phyloP scores from a whole-genome alignment of 2,797 vertebrate species.

The Sphaeramia orbicularis region DNA sequence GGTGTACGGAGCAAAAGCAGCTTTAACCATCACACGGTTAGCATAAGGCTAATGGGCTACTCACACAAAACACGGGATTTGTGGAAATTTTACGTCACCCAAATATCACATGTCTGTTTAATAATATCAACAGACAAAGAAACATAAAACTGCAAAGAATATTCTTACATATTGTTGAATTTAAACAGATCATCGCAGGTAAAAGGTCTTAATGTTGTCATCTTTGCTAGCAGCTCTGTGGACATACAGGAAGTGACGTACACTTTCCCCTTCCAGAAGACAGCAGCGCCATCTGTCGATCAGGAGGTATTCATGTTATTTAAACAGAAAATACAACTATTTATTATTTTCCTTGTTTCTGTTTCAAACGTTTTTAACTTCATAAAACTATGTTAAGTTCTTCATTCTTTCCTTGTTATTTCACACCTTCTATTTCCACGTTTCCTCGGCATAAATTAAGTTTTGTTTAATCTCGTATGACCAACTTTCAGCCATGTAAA shows the following conservation, averaged over 20 bases:
- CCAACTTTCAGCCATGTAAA: no score
- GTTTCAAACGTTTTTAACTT: no score
- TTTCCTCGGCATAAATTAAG: no score
- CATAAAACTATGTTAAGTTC: no score
- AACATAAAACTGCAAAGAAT: fast-evolving
- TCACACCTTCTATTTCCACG: no score
- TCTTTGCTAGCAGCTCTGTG: constrained; percentile 51
- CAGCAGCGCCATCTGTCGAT: neutral
- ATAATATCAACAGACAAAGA: fast-evolving
- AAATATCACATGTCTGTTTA: fast-evolving
- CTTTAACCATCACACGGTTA: neutral
- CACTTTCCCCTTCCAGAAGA: constrained; percentile 35
- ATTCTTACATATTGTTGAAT: constrained; percentile 95
- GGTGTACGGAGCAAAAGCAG: no score
- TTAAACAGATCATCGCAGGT: constrained; percentile 94
- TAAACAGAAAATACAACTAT: fast-evolving
- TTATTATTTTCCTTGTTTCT: no score
- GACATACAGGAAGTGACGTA: neutral
- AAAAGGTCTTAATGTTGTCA: constrained; percentile 93
- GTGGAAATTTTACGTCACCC: fast-evolving
- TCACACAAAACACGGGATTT: neutral
- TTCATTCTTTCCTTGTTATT: no score
- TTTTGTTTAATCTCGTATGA: no score
- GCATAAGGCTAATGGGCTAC: constrained; percentile 9
- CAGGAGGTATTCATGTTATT: no score